phyloP scores from a whole-genome alignment of 2,113 vertebrate species.

The Prolemur simus region DNA sequence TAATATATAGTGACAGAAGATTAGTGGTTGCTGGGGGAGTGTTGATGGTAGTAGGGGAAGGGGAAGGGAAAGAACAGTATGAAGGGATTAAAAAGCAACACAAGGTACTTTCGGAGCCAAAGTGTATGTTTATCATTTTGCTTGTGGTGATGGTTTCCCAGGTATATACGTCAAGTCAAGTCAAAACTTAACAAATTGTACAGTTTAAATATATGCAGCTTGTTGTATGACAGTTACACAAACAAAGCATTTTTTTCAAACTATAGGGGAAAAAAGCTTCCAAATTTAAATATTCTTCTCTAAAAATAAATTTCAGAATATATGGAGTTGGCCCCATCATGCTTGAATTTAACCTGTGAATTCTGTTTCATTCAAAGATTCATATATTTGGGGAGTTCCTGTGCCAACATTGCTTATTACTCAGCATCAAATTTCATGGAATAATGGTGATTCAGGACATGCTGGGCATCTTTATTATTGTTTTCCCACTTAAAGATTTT shows the following conservation, averaged over 20 bases:
- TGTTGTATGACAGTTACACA: neutral
- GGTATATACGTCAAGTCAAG: neutral
- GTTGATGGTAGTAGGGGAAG: too few relatives aligned
- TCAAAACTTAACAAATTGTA: neutral
- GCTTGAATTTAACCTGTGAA: neutral
- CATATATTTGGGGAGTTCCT: neutral
- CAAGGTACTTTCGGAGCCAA: neutral
- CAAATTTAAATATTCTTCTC: neutral
- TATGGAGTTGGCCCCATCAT: neutral
- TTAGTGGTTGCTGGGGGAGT: neutral
- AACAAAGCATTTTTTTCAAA: neutral
- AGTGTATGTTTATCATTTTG: neutral
- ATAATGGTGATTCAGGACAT: neutral
- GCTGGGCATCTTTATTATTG: neutral
- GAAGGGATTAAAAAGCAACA: neutral
- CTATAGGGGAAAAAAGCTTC: neutral
- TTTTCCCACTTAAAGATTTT: slow-evolving; percentile 18
- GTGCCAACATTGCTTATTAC: neutral
- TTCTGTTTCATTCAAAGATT: slow-evolving; percentile 6
- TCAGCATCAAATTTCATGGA: neutral
- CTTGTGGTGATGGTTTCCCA: neutral
- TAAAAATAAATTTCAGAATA: neutral
- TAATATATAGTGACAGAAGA: neutral
- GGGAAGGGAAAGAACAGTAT: neutral
- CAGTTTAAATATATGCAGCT: neutral